phyloP scores from a whole-genome alignment of 2,797 vertebrate species.

The Arnoldichthys spilopterus region DNA sequence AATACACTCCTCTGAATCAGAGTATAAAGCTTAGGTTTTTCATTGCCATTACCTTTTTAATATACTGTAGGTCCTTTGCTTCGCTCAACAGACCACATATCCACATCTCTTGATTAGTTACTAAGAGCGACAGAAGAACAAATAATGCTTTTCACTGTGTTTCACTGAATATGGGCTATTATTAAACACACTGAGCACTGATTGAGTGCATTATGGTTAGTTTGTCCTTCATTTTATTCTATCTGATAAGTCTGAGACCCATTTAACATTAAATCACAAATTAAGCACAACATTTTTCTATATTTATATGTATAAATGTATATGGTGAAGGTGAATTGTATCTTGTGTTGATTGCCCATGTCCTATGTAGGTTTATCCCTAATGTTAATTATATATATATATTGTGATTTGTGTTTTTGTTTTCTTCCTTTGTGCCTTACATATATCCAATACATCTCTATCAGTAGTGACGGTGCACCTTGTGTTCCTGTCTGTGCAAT shows the following conservation, averaged over 20 bases:
- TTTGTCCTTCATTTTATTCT: neutral
- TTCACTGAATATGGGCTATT: neutral
- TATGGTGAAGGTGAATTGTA: neutral
- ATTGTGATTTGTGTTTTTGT: neutral
- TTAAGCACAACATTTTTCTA: neutral
- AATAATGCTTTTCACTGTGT: neutral
- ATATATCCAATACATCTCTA: neutral
- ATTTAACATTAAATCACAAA: neutral
- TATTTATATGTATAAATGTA: slow-evolving; percentile 1
- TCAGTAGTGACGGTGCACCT: neutral
- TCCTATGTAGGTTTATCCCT: neutral
- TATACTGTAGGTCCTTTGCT: neutral
- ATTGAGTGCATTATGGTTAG: neutral
- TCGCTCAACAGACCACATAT: neutral
- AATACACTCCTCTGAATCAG: neutral
- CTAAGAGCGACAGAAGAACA: neutral
- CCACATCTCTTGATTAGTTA: neutral
- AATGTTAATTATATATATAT: neutral
- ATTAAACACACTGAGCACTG: neutral
- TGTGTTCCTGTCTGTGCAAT: neutral
- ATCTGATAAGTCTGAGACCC: neutral
- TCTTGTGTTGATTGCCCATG: neutral
- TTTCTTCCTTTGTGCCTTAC: neutral
- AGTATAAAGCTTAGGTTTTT: neutral
- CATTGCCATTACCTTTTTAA: neutral